phyloP scores from a whole-genome alignment of 2,888 invertebrate genomes.

The Apomyelois bistriatella region DNA sequence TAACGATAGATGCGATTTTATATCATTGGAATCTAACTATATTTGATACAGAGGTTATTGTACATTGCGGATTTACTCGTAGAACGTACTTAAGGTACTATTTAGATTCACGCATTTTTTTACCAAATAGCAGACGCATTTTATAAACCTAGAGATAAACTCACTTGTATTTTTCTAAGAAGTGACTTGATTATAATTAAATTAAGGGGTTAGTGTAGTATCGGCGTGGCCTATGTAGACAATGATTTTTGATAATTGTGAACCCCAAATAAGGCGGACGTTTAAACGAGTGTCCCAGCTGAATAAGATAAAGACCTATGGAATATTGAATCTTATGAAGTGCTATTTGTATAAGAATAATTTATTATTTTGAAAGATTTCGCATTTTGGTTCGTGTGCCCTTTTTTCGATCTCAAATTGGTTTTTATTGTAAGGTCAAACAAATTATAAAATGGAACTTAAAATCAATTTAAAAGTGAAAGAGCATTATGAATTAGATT shows the following conservation, averaged over 20 bases:
- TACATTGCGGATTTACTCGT: slow-evolving; percentile 3
- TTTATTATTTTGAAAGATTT: slow-evolving; percentile 1
- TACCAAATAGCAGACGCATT: slow-evolving; percentile 4
- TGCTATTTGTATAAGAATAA: slow-evolving; percentile 12
- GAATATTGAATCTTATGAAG: slow-evolving; percentile 8
- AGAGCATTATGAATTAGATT: not conserved
- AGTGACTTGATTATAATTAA: not conserved
- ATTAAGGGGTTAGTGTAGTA: not conserved
- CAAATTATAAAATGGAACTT: not conserved
- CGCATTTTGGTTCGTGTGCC: not conserved
- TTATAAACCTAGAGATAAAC: not conserved
- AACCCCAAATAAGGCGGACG: not conserved
- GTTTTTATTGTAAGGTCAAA: not conserved
- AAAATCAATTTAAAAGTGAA: not conserved
- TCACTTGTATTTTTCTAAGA: not conserved
- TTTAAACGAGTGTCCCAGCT: too few relatives aligned
- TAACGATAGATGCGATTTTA: slow-evolving; percentile 39
- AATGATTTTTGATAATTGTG: not conserved
- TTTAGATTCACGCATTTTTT: slow-evolving; percentile 3
- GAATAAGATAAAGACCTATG: too few relatives aligned
- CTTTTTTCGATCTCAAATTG: not conserved
- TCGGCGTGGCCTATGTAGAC: not conserved
- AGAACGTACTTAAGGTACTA: slow-evolving; percentile 1
- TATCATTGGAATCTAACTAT: slow-evolving; percentile 43
- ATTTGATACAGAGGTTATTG: slow-evolving; percentile 45